Conservation (phyloP, 2,888 invertebrate species). For the Macrosiphum euphorbiae region DNA sequence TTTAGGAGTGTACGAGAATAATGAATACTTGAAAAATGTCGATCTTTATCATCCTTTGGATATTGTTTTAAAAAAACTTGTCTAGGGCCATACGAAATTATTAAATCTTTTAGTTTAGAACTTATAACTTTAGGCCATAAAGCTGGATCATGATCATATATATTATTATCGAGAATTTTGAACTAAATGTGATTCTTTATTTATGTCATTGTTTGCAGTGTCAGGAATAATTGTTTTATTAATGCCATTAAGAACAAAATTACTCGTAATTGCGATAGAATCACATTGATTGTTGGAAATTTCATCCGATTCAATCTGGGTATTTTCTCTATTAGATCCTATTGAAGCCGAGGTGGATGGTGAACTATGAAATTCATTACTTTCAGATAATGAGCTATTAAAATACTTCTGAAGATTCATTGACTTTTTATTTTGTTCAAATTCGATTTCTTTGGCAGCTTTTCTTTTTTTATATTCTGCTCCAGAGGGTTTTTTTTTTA, state of each 20-base stretch:
- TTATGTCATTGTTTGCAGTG: slow-evolving; percentile 22
- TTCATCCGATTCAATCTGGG: slow-evolving; percentile 35
- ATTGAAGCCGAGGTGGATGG: slow-evolving; percentile 14
- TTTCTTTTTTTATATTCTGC: slow-evolving; percentile 34
- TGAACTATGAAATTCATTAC: slow-evolving; percentile 27
- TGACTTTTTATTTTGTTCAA: slow-evolving; percentile 34
- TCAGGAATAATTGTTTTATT: slow-evolving; percentile 34
- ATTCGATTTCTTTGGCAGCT: slow-evolving; percentile 35
- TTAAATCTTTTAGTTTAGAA: slow-evolving; percentile 21
- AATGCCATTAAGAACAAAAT: slow-evolving; percentile 19
- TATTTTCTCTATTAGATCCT: slow-evolving; percentile 35
- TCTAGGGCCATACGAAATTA: slow-evolving; percentile 18
- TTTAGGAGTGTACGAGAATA: slow-evolving; percentile 27
- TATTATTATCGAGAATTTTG: slow-evolving; percentile 7
- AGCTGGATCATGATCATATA: slow-evolving; percentile 27
- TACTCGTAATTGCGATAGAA: slow-evolving; percentile 17
- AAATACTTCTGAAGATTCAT: slow-evolving; percentile 36
- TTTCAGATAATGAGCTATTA: slow-evolving; percentile 21
- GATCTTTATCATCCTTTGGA: slow-evolving; percentile 15
- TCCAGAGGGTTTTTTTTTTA: slow-evolving; percentile 27
- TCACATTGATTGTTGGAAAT: slow-evolving; percentile 32
- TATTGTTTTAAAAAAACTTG: slow-evolving; percentile 12
- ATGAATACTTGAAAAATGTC: slow-evolving; percentile 15
- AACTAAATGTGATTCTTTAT: slow-evolving; percentile 11
- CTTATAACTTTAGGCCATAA: slow-evolving; percentile 36